Evolutionary conservation across 2,797 vertebrate species (phyloP).

Genomic region (Apogon hyalosoma): DNA sequence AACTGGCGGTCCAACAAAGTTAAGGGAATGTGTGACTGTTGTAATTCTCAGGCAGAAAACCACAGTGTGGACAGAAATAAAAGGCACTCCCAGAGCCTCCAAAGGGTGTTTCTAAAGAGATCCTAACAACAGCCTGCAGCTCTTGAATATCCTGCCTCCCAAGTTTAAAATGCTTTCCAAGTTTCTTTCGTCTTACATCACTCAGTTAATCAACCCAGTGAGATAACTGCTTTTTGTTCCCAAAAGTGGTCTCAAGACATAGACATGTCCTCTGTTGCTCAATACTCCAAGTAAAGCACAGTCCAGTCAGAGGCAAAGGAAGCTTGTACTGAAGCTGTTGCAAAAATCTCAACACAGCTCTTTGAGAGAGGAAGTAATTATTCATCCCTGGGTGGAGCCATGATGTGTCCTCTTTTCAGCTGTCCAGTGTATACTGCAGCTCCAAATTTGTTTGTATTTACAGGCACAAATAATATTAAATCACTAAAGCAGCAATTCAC

Average conservation of each 20-base stretch:
- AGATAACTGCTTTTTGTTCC: constrained; percentile 43
- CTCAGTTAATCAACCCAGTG: constrained; percentile 28
- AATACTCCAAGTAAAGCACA: constrained; percentile 48
- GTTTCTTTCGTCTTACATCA: constrained; percentile 28
- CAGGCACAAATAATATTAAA: background rate
- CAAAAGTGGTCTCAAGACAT: constrained; percentile 39
- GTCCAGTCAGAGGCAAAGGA: constrained; percentile 31
- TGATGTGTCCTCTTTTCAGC: constrained; percentile 17
- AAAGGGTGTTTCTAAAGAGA: constrained; percentile 55
- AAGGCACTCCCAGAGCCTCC: constrained; percentile 23
- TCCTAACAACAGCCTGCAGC: constrained; percentile 31
- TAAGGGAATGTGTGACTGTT: constrained; percentile 39
- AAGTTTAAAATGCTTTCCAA: constrained; percentile 35
- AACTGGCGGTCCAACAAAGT: constrained; percentile 34
- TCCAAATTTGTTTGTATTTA: constrained; percentile 6
- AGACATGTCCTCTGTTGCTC: constrained; percentile 56
- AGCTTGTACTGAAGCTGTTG: constrained; percentile 44
- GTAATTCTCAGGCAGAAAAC: constrained; percentile 57
- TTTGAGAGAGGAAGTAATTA: constrained; percentile 70
- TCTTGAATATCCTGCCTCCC: constrained; percentile 47
- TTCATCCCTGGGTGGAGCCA: constrained; percentile 63
- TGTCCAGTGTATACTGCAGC: background rate
- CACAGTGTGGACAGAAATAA: constrained; percentile 40
- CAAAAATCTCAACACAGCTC: constrained; percentile 48
- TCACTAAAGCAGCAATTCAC: background rate